Conservation (phyloP, 2,888 invertebrate species). For the Cosmopolites sordidus region DNA sequence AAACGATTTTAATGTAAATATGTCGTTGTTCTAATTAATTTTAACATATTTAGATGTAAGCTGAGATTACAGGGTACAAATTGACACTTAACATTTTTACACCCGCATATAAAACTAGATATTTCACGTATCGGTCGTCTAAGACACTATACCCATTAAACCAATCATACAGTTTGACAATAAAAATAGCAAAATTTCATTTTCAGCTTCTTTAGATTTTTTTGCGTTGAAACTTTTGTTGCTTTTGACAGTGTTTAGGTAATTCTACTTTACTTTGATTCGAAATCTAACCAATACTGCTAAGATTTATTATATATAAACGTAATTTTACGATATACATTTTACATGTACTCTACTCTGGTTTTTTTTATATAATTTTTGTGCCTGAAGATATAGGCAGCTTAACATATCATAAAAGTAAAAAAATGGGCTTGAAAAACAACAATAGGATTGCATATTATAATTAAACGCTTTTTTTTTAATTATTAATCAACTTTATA, state of each 20-base stretch:
- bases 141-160: constrained; percentile 1
- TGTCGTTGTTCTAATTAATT: constrained; percentile 13
- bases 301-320: too few relatives aligned
- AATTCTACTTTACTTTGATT: too few relatives aligned
- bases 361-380: neutral
- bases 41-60: constrained; percentile 26
- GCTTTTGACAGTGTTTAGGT: too few relatives aligned
- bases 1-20: constrained; percentile 9
- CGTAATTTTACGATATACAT: too few relatives aligned
- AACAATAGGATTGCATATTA: constrained; percentile 3
- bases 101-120: constrained; percentile 7
- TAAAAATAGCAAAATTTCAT: too few relatives aligned
- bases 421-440: neutral
- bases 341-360: too few relatives aligned
- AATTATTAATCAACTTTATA: constrained; percentile 8
- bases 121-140: neutral
- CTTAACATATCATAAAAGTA: constrained; percentile 12
- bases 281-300: too few relatives aligned
- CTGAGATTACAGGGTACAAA: constrained; percentile 31
- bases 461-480: constrained; percentile 7
- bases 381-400: constrained; percentile 10
- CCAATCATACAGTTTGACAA: constrained; percentile 17
- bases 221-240: too few relatives aligned
- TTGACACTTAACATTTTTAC: constrained; percentile 17
- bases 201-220: too few relatives aligned